Evolutionary conservation across 2,113 vertebrate species (phyloP), one percentile per base, ranked within the genome.

Genomic region (Acanthochromis polyacanthus): DNA sequence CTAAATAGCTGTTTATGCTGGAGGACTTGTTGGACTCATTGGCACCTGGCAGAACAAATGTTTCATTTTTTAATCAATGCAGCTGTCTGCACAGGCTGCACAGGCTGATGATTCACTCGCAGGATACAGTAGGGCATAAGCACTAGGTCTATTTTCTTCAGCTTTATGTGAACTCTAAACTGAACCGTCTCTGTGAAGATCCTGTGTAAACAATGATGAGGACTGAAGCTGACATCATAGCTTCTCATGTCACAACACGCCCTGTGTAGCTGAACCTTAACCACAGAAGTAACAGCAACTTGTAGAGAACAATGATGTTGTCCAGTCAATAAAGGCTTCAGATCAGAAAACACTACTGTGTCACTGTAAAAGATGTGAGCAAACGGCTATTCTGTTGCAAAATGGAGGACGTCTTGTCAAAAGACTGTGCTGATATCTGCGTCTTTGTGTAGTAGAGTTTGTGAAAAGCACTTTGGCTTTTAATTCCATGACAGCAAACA

Each of bases 401-500:
- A 56, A 36, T 15, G 52, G 15, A 58, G 10, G 38, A 40, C 9
- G 6, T 40, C 2, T 10, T 40, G 38, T 40, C 11, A 43, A 15
- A 53, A 15, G 56, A 19, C 19, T 17, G 16, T 43, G 23, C 60
- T 74, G 80, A 75, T 67, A 4, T 70, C 50, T 62, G 45, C 52
- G 15, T 16, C 61, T 80, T 72, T 81, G 58, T 60, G 59, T 38
- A 52, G 40, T 8, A 14, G 17, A 60, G 53, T 86, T 68, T 74
- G 36, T 65, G 80, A 62, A 73, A 63, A 84, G 71, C 61, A 32
- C 57, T 71, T 64, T 72, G 40, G 50, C 43, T 30, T 40, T 76
- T 71, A 64, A 85, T 86, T 58, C 78, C 71, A 77, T 88, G 68
- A 75, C 17, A n/a, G 50, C 46, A 50, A 74, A 57, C 62, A 57